Conservation (phyloP, 2,888 invertebrate species). For the Gerosis bhagava region DNA sequence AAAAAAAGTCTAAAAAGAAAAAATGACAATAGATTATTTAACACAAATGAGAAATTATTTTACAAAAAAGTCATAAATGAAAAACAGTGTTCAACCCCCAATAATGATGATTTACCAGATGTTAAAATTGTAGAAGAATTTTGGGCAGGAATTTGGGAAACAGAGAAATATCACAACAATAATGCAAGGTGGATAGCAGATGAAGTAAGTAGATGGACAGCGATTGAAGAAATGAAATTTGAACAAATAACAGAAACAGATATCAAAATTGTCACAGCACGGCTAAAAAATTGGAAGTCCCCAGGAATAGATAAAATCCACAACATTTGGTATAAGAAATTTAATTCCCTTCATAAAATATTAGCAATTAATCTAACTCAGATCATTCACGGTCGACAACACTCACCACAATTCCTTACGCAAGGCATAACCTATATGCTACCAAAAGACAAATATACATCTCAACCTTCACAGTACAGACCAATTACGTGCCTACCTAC, state of each 20-base stretch:
- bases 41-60: constrained; percentile 29
- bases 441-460: constrained; percentile 18
- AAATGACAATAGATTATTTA: constrained; percentile 28
- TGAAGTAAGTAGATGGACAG: constrained; percentile 20
- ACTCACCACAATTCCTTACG: constrained; percentile 4
- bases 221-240: constrained; percentile 29
- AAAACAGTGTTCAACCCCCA: background rate
- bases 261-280: constrained; percentile 5
- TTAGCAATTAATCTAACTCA: constrained; percentile 25
- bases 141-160: constrained; percentile 29
- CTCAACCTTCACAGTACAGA: background rate
- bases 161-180: constrained; percentile 13
- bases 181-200: constrained; percentile 28
- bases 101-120: constrained; percentile 6
- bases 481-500: constrained; percentile 32
- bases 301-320: no score
- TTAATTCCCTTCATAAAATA: constrained; percentile 10
- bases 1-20: constrained; percentile 29
- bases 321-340: constrained; percentile 6
- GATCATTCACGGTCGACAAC: constrained; percentile 17
- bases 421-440: constrained; percentile 31
- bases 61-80: constrained; percentile 18
- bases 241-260: constrained; percentile 21
- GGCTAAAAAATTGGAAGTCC: constrained; percentile 26
- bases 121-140: constrained; percentile 14